phyloP scores from a whole-genome alignment of 2,797 vertebrate species.

The Sus cebifrons region DNA sequence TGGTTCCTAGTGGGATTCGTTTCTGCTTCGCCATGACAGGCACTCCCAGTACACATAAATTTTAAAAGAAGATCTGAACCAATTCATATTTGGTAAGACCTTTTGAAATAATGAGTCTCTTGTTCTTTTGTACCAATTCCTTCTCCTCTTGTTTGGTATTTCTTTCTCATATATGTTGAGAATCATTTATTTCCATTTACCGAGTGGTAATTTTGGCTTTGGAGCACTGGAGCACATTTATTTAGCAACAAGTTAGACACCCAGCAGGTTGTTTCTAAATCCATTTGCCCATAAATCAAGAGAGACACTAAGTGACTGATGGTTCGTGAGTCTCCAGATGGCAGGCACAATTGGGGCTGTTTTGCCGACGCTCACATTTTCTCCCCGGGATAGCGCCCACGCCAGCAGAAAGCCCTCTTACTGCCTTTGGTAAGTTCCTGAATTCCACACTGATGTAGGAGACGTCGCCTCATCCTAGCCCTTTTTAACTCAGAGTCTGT shows the following conservation, averaged over 20 bases:
- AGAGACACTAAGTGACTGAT: neutral
- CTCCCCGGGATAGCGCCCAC: no score
- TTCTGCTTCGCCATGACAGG: no score
- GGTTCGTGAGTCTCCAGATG: neutral
- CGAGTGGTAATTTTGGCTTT: neutral
- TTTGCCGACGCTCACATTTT: neutral
- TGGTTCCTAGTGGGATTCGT: no score
- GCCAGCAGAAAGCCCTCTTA: neutral
- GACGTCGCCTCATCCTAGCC: accelerated
- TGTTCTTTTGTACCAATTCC: neutral
- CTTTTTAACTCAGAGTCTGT: neutral
- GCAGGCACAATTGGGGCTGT: accelerated
- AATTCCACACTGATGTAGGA: neutral
- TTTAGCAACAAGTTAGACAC: conserved; percentile 14
- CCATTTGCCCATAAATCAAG: conserved; percentile 35
- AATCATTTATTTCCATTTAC: neutral
- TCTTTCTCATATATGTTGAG: neutral
- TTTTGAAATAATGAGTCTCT: neutral
- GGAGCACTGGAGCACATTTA: neutral
- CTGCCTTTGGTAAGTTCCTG: neutral
- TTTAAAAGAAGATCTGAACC: neutral
- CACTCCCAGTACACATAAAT: neutral
- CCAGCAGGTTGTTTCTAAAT: conserved; percentile 33
- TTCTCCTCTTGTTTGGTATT: neutral
- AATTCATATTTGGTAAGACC: neutral